phyloP scores from a whole-genome alignment of 1,140 invertebrate genomes.

The Trialeurodes vaporariorum region DNA sequence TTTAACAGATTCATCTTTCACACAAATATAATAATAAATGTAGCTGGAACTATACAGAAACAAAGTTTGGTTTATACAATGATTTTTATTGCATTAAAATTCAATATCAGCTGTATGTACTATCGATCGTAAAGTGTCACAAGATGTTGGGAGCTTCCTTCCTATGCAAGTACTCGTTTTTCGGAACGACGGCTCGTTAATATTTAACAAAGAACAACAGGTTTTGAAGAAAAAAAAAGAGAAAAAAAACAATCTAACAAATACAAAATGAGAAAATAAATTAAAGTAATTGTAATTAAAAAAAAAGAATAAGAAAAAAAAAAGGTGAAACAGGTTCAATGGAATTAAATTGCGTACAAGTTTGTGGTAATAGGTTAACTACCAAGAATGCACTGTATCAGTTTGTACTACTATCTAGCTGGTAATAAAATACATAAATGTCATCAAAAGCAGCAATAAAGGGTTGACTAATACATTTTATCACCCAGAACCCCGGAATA shows the following conservation, averaged over 20 bases:
- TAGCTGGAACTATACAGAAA: not conserved
- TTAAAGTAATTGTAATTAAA: too few relatives aligned
- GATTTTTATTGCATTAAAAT: not conserved
- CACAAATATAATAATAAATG: not conserved
- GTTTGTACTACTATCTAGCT: not conserved
- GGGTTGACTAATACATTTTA: not conserved
- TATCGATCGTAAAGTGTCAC: not conserved
- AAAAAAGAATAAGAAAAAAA: not conserved
- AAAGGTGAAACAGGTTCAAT: not conserved
- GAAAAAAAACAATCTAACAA: not conserved
- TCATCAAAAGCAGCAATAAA: not conserved
- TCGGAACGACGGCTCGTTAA: not conserved
- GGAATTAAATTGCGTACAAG: not conserved
- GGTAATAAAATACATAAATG: not conserved
- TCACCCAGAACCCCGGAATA: not conserved
- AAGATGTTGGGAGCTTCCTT: not conserved
- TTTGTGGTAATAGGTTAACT: not conserved
- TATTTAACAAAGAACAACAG: too few relatives aligned
- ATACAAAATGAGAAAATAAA: constrained; percentile 1
- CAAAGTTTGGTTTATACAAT: not conserved
- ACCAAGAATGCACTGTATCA: not conserved
- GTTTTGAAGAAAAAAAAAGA: too few relatives aligned
- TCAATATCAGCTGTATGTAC: not conserved
- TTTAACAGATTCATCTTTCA: not conserved
- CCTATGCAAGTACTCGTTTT: too few relatives aligned